Conservation (phyloP, 1,140 invertebrate genomes). For the Mycetomoellerius zeteki region DNA sequence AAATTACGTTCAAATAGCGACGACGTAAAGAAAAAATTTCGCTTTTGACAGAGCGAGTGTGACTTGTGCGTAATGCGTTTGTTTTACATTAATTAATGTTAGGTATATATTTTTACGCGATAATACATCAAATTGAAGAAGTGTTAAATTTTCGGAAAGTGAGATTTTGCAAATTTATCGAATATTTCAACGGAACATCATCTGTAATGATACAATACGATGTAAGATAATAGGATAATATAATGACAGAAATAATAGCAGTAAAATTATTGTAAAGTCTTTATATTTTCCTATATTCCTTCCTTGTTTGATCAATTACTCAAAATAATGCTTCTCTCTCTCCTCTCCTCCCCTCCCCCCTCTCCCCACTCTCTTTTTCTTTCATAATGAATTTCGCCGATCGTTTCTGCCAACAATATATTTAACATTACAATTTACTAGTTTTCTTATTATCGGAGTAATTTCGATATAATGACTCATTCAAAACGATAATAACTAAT, state of each 20-base stretch:
- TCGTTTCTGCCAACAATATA: neutral
- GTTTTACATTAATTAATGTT: neutral
- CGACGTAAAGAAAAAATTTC: conserved; percentile 33
- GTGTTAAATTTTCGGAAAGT: neutral
- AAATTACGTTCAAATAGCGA: conserved; percentile 52
- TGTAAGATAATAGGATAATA: neutral
- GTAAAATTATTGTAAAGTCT: conserved; percentile 28
- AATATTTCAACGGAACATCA: neutral
- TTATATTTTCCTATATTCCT: neutral
- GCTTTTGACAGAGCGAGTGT: neutral
- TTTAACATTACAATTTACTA: conserved; percentile 26
- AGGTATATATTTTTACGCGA: neutral
- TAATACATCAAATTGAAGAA: neutral
- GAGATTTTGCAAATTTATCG: neutral
- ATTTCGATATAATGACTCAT: conserved; percentile 24
- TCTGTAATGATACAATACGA: neutral
- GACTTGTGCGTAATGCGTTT: neutral
- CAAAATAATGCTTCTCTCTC: conserved; percentile 1
- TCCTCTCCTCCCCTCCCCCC: neutral
- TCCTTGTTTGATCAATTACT: neutral
- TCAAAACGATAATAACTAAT: conserved; percentile 40
- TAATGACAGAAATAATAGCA: conserved; percentile 9
- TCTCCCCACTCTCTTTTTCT: neutral
- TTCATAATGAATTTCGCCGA: neutral
- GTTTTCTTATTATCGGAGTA: conserved; percentile 21